These are phyloP conservation scores for Sabatieria punctata DNA, from an alignment of 2,888 invertebrate species.

Conservation along the genomic window DNA sequence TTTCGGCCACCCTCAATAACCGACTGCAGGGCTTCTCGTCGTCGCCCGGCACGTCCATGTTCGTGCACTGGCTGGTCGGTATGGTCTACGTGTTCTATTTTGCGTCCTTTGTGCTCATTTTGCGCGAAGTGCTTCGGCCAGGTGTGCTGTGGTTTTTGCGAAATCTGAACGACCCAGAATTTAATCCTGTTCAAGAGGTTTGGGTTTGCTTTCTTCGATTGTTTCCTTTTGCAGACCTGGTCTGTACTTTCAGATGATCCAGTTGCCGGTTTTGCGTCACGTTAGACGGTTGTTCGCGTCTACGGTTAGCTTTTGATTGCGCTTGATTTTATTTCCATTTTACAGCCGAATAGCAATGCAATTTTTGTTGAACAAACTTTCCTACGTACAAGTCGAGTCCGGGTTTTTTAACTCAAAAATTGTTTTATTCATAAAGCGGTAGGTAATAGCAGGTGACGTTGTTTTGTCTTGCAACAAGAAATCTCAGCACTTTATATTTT, in stretches of 20 bases:
- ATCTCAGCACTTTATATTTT: too few relatives aligned
- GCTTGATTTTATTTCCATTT: conserved; percentile 1
- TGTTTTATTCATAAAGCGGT: too few relatives aligned
- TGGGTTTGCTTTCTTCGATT: not conserved
- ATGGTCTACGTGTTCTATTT: conserved; percentile 99
- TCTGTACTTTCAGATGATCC: conserved; percentile 62
- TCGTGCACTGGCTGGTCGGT: conserved; percentile 95
- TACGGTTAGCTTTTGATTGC: conserved; percentile 49
- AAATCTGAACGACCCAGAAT: conserved; percentile 95
- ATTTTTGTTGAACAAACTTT: too few relatives aligned
- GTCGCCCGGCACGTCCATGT: conserved; percentile 89
- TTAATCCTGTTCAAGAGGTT: conserved; percentile 87
- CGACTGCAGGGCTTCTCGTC: conserved; percentile 68
- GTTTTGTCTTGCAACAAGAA: too few relatives aligned
- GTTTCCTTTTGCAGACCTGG: not conserved
- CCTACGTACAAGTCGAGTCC: too few relatives aligned
- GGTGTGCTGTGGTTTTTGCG: conserved; percentile 95
- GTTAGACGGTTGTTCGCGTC: conserved; percentile 75
- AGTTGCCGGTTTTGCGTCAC: conserved; percentile 76
- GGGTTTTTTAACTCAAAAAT: too few relatives aligned
- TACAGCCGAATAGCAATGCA: not conserved
- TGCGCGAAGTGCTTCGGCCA: conserved; percentile 82
- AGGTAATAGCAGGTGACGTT: too few relatives aligned
- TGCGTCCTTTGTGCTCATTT: conserved; percentile 77
- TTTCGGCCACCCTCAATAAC: conserved; percentile 55